Percentiles rank a stretch among this genome's conserved stretches.
phyloP scores from a whole-genome alignment of 2,113 vertebrate species.

The Piprites chloris region DNA sequence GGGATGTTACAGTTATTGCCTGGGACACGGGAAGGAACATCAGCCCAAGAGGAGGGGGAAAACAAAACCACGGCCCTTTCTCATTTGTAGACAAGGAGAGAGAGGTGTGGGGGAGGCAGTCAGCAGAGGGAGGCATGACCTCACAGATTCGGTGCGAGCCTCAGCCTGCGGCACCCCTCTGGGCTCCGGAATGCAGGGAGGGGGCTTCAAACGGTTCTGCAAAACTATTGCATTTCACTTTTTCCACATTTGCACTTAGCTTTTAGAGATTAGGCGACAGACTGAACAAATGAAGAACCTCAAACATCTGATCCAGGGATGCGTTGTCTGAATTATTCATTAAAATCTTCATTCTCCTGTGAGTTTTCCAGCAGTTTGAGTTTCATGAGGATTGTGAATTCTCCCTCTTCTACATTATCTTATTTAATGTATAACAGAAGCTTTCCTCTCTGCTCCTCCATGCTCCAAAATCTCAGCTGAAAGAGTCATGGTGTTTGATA shows the following conservation, averaged over 20 bases:
- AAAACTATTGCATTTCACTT: neutral
- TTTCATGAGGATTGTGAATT: neutral
- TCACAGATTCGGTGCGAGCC: neutral
- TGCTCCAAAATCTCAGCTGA: neutral
- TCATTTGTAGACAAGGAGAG: neutral
- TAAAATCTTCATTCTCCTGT: neutral
- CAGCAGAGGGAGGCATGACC: slow-evolving; percentile 43
- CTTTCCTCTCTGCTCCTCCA: neutral
- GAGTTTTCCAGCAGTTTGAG: neutral
- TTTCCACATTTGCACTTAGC: neutral
- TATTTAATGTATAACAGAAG: neutral
- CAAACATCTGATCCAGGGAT: neutral
- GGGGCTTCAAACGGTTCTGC: neutral
- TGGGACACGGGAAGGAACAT: neutral
- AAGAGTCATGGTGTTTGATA: neutral
- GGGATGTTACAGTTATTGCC: accelerated
- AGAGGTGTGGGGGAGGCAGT: neutral
- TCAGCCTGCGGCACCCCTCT: accelerated
- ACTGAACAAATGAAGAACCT: neutral
- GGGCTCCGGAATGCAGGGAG: neutral
- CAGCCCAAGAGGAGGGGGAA: neutral
- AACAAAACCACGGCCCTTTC: neutral
- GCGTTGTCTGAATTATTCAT: neutral
- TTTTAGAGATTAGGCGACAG: neutral
- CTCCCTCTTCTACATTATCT: neutral